Conservation (phyloP, 2,113 vertebrate species). For the Guaruba guarouba region DNA sequence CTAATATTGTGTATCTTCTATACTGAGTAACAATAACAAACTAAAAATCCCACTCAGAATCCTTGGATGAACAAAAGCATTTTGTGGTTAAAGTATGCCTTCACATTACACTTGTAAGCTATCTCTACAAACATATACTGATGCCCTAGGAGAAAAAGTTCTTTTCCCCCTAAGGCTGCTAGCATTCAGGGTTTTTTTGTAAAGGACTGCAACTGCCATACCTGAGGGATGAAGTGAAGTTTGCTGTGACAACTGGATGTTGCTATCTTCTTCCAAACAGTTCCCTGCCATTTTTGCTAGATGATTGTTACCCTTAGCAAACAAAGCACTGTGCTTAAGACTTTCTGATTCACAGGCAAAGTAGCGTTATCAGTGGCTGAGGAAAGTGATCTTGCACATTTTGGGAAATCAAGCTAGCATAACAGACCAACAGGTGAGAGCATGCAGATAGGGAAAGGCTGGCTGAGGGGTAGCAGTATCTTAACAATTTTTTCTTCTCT, state of each 20-base stretch:
- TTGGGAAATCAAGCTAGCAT: not conserved
- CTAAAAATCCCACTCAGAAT: not conserved
- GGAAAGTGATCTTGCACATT: not conserved
- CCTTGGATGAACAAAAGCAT: not conserved
- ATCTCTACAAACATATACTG: not conserved
- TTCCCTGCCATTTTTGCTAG: not conserved
- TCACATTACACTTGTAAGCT: not conserved
- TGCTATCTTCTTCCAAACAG: not conserved
- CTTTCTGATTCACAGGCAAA: not conserved
- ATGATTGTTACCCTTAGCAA: not conserved
- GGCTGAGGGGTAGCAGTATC: not conserved
- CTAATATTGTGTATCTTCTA: conserved; percentile 33
- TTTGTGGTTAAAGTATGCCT: not conserved
- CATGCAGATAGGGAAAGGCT: not conserved
- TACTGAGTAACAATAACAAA: not conserved
- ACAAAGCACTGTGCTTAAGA: not conserved
- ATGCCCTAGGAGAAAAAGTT: not conserved
- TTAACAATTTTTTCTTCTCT: not conserved
- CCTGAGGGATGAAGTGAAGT: not conserved
- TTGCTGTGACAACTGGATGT: not conserved
- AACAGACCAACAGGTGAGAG: not conserved
- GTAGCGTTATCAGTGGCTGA: not conserved
- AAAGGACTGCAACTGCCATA: not conserved
- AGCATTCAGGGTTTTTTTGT: not conserved
- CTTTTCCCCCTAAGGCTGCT: not conserved